phyloP scores from a whole-genome alignment of 2,797 vertebrate genomes.

The Gephyroberyx darwinii region DNA sequence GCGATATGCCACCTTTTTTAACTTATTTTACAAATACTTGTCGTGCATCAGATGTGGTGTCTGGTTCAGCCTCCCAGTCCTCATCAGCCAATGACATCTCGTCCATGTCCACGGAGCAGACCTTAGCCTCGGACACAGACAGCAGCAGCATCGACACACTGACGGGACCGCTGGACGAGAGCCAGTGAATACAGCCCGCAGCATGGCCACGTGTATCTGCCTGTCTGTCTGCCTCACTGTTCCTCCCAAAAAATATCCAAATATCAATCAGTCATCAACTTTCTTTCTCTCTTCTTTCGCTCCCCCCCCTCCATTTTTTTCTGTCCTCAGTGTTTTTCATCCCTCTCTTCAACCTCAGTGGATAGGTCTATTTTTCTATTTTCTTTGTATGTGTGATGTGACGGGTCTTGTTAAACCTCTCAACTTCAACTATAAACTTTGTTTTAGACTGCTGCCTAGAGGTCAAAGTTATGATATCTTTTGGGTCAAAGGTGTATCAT shows the following conservation, averaged over 20 bases:
- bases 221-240: conserved; percentile 24
- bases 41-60: conserved; percentile 85
- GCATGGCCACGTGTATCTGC: conserved; percentile 16
- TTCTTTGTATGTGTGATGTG: conserved; percentile 43
- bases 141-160: conserved; percentile 97
- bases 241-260: conserved; percentile 33
- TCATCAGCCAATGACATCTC: conserved; percentile 98
- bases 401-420: conserved; percentile 31
- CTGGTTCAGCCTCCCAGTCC: conserved; percentile 91
- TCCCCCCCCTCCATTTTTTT: background rate
- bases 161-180: conserved; percentile 91
- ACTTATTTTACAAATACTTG: background rate
- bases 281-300: conserved; percentile 15
- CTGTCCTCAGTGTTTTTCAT: conserved; percentile 8
- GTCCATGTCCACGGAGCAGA: conserved; percentile 99
- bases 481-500: conserved; percentile 32
- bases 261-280: conserved; percentile 35
- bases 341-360: conserved; percentile 36
- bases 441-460: conserved; percentile 44
- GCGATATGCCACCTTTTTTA: background rate
- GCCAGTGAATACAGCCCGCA: conserved; percentile 82
- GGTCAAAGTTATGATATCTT: conserved; percentile 42
- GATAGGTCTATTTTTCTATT: conserved; percentile 69
- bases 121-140: conserved; percentile 96
- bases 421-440: conserved; percentile 12